Conservation (phyloP, 2,113 vertebrate species). For the Xiphophorus couchianus region DNA sequence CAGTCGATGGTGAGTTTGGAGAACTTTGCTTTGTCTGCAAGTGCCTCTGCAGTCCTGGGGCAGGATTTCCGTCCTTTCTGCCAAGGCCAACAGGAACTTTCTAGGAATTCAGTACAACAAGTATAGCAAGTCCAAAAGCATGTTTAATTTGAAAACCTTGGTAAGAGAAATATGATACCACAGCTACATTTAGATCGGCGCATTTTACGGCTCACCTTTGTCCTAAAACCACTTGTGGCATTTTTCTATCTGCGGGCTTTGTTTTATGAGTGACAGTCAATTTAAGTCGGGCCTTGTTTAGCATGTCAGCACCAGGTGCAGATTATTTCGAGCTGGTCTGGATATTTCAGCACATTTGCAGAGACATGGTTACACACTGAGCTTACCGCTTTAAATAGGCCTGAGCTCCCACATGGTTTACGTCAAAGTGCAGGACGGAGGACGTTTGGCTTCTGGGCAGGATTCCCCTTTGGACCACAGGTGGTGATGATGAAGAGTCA, state of each 20-base stretch:
- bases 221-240: conserved; percentile 31
- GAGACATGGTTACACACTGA: conserved; percentile 62
- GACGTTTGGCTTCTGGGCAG: conserved; percentile 43
- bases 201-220: conserved; percentile 34
- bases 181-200: not conserved
- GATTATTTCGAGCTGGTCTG: conserved; percentile 77
- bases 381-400: conserved; percentile 79
- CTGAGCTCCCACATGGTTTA: conserved; percentile 67
- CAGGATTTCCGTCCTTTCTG: conserved; percentile 20
- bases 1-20: conserved; percentile 16
- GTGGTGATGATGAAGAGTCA: conserved; percentile 1
- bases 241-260: conserved; percentile 56
- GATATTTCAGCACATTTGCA: conserved; percentile 80
- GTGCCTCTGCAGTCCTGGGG: conserved; percentile 17
- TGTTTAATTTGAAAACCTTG: conserved; percentile 12
- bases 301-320: conserved; percentile 79
- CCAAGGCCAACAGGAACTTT: conserved; percentile 35
- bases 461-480: conserved; percentile 15
- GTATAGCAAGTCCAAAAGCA: conserved; percentile 1
- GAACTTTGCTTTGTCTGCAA: conserved; percentile 41
- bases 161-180: not conserved
- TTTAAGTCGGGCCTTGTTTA: conserved; percentile 62
- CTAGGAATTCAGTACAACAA: conserved; percentile 53
- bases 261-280: conserved; percentile 72
- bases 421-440: conserved; percentile 59